Base-by-base conservation (phyloP, 2,888 invertebrate species). In the Diplolepis rosae region DNA sequence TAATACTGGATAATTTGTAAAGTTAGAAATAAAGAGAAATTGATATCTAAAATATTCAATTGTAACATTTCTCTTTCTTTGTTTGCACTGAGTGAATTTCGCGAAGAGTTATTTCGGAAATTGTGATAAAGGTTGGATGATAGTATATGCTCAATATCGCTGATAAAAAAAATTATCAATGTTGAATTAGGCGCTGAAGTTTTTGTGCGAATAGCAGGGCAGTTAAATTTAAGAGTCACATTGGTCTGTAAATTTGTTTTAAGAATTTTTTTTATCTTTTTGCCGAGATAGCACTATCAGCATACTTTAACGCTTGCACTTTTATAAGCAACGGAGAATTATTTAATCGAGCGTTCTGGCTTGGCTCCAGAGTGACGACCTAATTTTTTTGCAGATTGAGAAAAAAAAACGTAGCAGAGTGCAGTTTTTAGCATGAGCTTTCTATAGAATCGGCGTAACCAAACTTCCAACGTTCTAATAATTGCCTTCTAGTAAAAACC, bases 221-320 rank as follows among this genome's bases (percentile, higher is more conserved):
- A 72, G 74, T 74, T 77, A 65, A 69, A 75, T 74, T 77, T 71
- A 75, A 70, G 68, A 75, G 76, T 68, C 68, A 77, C 70, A 71
- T 72, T 78, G 82, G 79, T 79, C 82, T 80, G 85, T 80, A 84
- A 86, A 84, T 85, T 85, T 85, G 84, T 85, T 87, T 85, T 79
- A 83, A 84, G 85, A 84, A 75, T 83, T 79, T 82, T 83, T 84
- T 88, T 88, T 88, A 88, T 88, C 88, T 79, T 84, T 86, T 83
- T 79, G 79, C 80, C 77, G 82, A 86, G 88, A 88, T 88, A 88
- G 84, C 87, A 85, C 84, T 88, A 88, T 88, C 88, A 87, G 88
- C 81, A 82, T 84, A 85, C 85, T 88, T 87, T 87, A 85, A 86
- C 83, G 88, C 87, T 85, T 87, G 87, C 87, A 87, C 85, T 87